Conservation (phyloP, 2,888 invertebrate species). For the Heliconius hortense region DNA sequence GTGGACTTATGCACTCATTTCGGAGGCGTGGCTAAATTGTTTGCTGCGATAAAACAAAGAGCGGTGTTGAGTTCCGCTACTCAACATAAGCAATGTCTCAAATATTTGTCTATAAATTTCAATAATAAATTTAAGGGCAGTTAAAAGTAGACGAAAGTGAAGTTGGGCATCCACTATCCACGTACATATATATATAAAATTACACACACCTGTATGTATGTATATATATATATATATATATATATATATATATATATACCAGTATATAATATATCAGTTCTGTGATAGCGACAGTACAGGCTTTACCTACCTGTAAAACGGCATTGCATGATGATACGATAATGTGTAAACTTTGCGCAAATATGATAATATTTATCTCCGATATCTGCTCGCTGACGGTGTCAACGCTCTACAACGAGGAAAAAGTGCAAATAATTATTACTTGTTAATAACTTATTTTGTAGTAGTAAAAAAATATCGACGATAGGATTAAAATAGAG, state of each 20-base stretch:
- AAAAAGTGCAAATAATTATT: conserved; percentile 38
- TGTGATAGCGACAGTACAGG: not conserved
- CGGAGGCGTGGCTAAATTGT: too few relatives aligned
- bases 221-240: not conserved
- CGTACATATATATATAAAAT: not conserved
- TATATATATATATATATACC: not conserved
- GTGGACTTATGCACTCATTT: too few relatives aligned
- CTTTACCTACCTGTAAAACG: conserved; percentile 28
- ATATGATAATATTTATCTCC: conserved; percentile 39
- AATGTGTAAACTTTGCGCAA: conserved; percentile 29
- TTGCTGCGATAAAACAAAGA: too few relatives aligned
- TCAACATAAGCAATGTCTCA: too few relatives aligned
- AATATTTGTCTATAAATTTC: too few relatives aligned
- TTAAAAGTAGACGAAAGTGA: too few relatives aligned
- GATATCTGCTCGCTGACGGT: conserved; percentile 33
- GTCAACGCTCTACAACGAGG: conserved; percentile 36
- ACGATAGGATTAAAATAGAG: not conserved
- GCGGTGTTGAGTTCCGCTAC: too few relatives aligned
- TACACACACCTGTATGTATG: not conserved
- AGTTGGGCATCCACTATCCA: too few relatives aligned
- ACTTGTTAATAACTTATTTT: conserved; percentile 12
- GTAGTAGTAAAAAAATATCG: not conserved
- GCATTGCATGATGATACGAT: conserved; percentile 28
- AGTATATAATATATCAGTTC: not conserved
- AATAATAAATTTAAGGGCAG: too few relatives aligned